Evolutionary conservation across 2,797 vertebrate species (phyloP), one percentile per base, ranked within the genome.

Genomic region (Catostomus latipinnis): DNA sequence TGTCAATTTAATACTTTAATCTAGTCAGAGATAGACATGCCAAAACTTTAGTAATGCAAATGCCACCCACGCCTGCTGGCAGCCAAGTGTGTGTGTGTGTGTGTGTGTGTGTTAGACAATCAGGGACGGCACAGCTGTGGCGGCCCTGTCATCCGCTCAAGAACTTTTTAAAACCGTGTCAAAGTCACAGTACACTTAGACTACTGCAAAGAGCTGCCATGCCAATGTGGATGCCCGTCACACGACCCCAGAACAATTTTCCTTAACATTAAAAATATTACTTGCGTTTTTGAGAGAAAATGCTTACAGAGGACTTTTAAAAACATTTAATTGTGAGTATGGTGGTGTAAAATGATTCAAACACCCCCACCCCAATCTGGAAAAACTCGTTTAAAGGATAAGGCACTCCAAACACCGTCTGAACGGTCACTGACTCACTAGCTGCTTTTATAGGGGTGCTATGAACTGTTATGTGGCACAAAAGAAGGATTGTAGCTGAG

Each of bases 391-490:
- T 68, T 12, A 53, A 71, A 53, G 63, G 62, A 54, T 72, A 8
- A 71, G 75, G 22, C 45, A 49, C 53, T 76, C 50, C 75, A 83
- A 81, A 81, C 75, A 54, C 54, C 52, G 78, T 77, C 48, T 6
- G 49, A 76, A 77, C 22, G 53, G 66, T 67, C 48, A 75, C 84
- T 86, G 84, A 86, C 80, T 86, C 84, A 86, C 82, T 73, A 58
- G 79, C 72, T 63, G 52, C 16, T 65, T 58, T 76, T 71, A 76
- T 61, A n/a, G 74, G 72, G 79, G 71, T 69, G 63, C 68, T 52
- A 57, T 60, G 74, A 57, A 76, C 49, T 10, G 69, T 66, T 79
- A 16, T 6, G 34, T 3, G 34, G 34, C 34, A 34, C 34, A 34
- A 34, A 34, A 34, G 34, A 34, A 34, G 34, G 69, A 68, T 78